These are phyloP conservation scores for Archilochus colubris DNA, from an alignment of 2,113 vertebrate species.

Conservation along the genomic window DNA sequence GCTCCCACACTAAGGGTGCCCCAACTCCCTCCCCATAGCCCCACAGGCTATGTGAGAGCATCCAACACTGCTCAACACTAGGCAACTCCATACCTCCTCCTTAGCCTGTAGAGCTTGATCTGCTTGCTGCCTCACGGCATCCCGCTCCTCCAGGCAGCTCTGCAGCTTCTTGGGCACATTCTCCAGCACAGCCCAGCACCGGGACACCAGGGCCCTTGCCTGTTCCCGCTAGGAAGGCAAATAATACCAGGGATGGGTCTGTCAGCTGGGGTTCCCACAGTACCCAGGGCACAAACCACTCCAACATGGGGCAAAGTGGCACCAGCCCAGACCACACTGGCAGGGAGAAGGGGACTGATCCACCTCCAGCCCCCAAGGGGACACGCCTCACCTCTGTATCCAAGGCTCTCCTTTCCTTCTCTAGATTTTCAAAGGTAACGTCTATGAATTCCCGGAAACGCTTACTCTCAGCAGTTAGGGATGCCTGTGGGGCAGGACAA, in stretches of 20 bases:
- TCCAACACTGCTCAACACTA: background rate
- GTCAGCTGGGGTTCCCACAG: fast-evolving
- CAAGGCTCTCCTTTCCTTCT: conserved; percentile 57
- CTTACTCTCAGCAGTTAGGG: conserved; percentile 13
- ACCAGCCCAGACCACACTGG: fast-evolving
- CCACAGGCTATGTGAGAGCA: background rate
- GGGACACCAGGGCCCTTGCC: conserved; percentile 69
- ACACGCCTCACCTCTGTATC: conserved; percentile 61
- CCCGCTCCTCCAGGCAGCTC: conserved; percentile 72
- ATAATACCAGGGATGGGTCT: no score
- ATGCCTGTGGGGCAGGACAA: conserved; percentile 36
- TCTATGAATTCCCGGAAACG: conserved; percentile 43
- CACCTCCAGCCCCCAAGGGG: fast-evolving
- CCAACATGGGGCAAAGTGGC: fast-evolving
- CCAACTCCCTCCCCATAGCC: background rate
- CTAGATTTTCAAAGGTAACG: conserved; percentile 34
- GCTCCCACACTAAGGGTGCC: background rate
- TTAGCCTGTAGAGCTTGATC: conserved; percentile 72
- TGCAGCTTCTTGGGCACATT: conserved; percentile 74
- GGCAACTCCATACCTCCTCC: conserved; percentile 10
- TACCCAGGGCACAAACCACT: background rate
- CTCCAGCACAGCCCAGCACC: conserved; percentile 64
- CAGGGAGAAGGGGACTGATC: background rate
- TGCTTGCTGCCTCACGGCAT: conserved; percentile 70
- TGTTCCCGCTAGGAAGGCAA: conserved; percentile 36